These are phyloP conservation scores for Hirtodrosophila histrioides DNA, from an alignment of 2,888 invertebrate genomes.

Conservation along the genomic window DNA sequence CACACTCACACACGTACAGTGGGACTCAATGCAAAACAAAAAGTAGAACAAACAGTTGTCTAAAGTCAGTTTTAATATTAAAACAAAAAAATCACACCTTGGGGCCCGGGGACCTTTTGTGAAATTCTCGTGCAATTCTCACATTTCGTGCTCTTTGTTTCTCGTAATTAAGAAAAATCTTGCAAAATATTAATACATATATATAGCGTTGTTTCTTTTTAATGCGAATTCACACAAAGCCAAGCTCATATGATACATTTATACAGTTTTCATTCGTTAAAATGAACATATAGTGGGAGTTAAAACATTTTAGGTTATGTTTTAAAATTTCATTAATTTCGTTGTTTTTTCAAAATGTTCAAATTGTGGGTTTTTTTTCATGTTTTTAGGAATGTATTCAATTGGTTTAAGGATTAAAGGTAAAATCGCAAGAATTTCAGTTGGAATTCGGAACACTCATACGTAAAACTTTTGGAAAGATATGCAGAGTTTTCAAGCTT, in stretches of 20 bases:
- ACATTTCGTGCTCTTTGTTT: slow-evolving; percentile 56
- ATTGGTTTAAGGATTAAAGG: too few relatives aligned
- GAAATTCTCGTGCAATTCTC: slow-evolving; percentile 52
- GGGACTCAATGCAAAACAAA: slow-evolving; percentile 1
- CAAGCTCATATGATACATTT: slow-evolving; percentile 1
- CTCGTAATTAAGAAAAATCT: slow-evolving; percentile 74
- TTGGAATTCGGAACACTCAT: too few relatives aligned
- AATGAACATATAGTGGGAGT: not conserved
- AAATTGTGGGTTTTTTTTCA: too few relatives aligned
- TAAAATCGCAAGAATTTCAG: too few relatives aligned
- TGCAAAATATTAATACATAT: slow-evolving; percentile 48
- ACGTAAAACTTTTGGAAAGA: too few relatives aligned
- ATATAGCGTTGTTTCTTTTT: slow-evolving; percentile 36
- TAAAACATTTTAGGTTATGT: not conserved
- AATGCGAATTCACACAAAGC: slow-evolving; percentile 25
- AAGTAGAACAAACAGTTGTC: slow-evolving; percentile 34
- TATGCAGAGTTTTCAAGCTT: too few relatives aligned
- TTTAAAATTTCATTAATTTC: not conserved
- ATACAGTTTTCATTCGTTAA: slow-evolving; percentile 19
- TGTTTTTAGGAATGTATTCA: too few relatives aligned
- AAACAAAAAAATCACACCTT: slow-evolving; percentile 45
- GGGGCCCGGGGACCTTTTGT: slow-evolving; percentile 43
- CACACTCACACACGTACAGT: slow-evolving; percentile 8
- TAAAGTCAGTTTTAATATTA: slow-evolving; percentile 23
- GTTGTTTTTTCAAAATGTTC: not conserved